Evolutionary conservation across 2,888 invertebrate genomes (phyloP).

Genomic region (Scaptomyza reducta): DNA sequence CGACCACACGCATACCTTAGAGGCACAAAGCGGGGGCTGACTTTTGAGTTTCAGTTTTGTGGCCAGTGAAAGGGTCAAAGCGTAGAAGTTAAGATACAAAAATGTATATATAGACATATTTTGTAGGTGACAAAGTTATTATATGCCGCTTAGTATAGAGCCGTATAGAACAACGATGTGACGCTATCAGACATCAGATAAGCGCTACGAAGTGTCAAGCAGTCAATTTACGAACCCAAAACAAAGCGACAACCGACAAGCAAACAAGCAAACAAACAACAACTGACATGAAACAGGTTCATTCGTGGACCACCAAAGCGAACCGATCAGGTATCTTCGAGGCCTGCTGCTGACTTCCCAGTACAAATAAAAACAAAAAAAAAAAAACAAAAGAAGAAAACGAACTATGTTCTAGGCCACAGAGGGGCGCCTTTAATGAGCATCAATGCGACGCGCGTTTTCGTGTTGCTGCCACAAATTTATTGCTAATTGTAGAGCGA

Average conservation of each 20-base stretch:
- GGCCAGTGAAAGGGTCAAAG: constrained; percentile 59
- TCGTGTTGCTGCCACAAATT: constrained; percentile 65
- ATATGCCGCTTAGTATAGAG: constrained; percentile 45
- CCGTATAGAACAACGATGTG: constrained; percentile 53
- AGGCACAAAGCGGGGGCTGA: constrained; percentile 58
- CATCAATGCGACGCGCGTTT: constrained; percentile 23
- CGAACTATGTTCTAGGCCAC: constrained; percentile 17
- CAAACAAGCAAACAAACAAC: constrained; percentile 7
- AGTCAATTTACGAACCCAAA: constrained; percentile 79
- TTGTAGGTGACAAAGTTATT: constrained; percentile 83
- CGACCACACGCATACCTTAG: constrained; percentile 61
- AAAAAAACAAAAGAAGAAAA: not conserved
- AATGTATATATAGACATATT: constrained; percentile 60
- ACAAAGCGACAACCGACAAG: constrained; percentile 66
- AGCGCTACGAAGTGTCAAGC: constrained; percentile 70
- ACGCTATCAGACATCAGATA: constrained; percentile 78
- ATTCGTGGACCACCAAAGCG: constrained; percentile 65
- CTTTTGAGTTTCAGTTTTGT: constrained; percentile 8
- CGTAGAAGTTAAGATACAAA: constrained; percentile 8
- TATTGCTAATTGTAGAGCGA: constrained; percentile 75
- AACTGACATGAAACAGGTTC: constrained; percentile 62
- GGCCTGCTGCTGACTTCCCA: constrained; percentile 75
- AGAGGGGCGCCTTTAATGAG: constrained; percentile 54
- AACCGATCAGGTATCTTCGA: constrained; percentile 46
- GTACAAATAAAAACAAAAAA: constrained; percentile 59